These are phyloP conservation scores for Drosophila rellima DNA, from an alignment of 2,888 invertebrate species.

Conservation along the genomic window DNA sequence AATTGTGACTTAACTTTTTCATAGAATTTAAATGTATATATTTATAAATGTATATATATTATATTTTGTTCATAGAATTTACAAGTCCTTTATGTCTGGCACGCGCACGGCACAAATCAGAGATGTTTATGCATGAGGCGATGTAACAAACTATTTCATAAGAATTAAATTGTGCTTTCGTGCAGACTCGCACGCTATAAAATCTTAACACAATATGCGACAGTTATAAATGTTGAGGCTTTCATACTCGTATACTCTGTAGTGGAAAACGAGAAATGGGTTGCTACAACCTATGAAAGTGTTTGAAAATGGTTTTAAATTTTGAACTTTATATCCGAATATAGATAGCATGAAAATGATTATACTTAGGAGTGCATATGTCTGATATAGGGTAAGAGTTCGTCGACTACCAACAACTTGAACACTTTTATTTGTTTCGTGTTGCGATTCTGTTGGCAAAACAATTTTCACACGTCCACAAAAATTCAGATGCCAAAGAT, in stretches of 20 bases:
- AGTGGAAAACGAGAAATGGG: neutral
- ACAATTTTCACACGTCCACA: conserved; percentile 58
- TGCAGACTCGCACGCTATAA: conserved; percentile 46
- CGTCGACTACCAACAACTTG: neutral
- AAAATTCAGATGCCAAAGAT: conserved; percentile 44
- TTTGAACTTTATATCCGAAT: no score
- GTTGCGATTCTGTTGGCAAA: conserved; percentile 31
- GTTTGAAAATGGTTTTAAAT: neutral
- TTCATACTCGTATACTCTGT: neutral
- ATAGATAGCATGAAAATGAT: neutral
- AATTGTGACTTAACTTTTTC: neutral
- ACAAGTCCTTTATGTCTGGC: neutral
- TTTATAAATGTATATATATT: conserved; percentile 1
- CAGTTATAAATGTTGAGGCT: conserved; percentile 49
- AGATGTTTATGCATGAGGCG: conserved; percentile 33
- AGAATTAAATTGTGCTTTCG: conserved; percentile 64
- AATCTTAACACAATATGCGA: conserved; percentile 62
- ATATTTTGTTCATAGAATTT: neutral
- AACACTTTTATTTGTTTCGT: neutral
- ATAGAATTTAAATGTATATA: neutral
- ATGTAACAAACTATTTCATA: conserved; percentile 44
- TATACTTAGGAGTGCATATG: neutral
- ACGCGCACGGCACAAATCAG: conserved; percentile 11
- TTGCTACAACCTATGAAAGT: neutral
- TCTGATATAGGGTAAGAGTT: neutral